Evolutionary conservation across 2,888 invertebrate species (phyloP), one percentile per base, ranked within the genome.

Genomic region (Ochlodes sylvanus): DNA sequence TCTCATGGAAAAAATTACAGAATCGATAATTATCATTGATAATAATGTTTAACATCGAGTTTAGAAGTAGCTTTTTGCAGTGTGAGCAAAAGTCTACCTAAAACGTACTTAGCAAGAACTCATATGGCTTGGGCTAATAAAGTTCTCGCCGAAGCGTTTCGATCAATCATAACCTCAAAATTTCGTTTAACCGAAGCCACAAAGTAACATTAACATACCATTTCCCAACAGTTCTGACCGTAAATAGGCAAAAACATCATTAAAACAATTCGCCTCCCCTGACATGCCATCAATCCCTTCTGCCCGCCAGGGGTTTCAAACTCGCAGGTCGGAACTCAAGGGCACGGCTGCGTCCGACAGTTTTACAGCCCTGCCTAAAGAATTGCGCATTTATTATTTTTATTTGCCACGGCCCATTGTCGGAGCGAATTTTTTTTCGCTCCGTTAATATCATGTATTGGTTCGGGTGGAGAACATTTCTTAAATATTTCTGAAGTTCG

Each of bases 361-460:
- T 85, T 92, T 92, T 89, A 92, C 90, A 90, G 80, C 90, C 84
- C 82, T 79, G 82, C 79, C 79, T 91, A 92, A 92, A 90, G 87
- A 88, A 92, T 91, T 82, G 90, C 86, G 82, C 90, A 88, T 92
- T 92, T 90, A 89, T 91, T 92, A 90, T 92, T 86, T 92, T 92
- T 92, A 92, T 92, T 86, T 82, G 83, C 85, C 78, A 79, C 82
- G 81, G 82, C 70, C 84, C 83, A 85, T 86, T 88, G 86, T 86
- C 76, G 76, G 75, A 73, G 67, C 72, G 69, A 63, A 71, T 83
- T 86, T 87, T n/a, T 87, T 86, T 83, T 81, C 83, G 86, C 76
- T 82, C 75, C 75, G 76, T 72, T 84, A 81, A 84, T 85, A 83
- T 82, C 87, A 85, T 87, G 85, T 89, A 82, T 82, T 82, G 81